Evolutionary conservation across 2,113 vertebrate genomes (phyloP), one percentile per base, ranked within the genome.

Genomic region (Limnothrissa miodon): DNA sequence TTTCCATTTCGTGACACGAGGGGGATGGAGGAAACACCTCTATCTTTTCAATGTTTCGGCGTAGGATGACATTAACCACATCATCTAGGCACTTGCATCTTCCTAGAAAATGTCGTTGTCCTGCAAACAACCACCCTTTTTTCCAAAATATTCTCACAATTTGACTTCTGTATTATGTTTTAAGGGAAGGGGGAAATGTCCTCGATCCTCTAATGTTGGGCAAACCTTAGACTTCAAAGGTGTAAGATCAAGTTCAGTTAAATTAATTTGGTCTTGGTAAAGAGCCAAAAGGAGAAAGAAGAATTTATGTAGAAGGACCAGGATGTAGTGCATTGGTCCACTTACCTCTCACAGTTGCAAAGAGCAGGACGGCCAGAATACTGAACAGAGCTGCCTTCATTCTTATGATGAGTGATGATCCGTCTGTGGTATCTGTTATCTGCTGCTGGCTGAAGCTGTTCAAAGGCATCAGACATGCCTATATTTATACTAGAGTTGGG

Each of bases 311-410:
- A n/a, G n/a, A n/a, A n/a, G n/a, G n/a, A n/a, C n/a, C n/a, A n/a
- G n/a, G n/a, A n/a, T n/a, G n/a, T n/a, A n/a, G n/a, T n/a, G n/a
- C 5, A 29, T 10, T 29, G 29, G 62, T 3, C 7, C 6, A 39
- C 46, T 15, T 85, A 88, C 85, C 85, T 81, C 81, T 66, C 42
- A 44, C 82, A 42, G 23, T 6, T 39, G 48, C 56, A 46, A 83
- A 4, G 29, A 86, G 7, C 42, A 86, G 39, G 45, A 45, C 82
- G 39, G 42, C 79, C 33, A 85, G 7, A 29, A 46, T 25, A 70
- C 25, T 39, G 42, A 84, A 5, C 17, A 88, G 39, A 81, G 46
- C 85, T 42, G 79, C 83, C 85, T 83, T 88, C 87, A 88, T 88
- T 79, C 74, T 84, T 25, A 29, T 13, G 15, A 36, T 36, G 62